Conservation (phyloP, 2,888 invertebrate genomes). For the Mythimna albipuncta region DNA sequence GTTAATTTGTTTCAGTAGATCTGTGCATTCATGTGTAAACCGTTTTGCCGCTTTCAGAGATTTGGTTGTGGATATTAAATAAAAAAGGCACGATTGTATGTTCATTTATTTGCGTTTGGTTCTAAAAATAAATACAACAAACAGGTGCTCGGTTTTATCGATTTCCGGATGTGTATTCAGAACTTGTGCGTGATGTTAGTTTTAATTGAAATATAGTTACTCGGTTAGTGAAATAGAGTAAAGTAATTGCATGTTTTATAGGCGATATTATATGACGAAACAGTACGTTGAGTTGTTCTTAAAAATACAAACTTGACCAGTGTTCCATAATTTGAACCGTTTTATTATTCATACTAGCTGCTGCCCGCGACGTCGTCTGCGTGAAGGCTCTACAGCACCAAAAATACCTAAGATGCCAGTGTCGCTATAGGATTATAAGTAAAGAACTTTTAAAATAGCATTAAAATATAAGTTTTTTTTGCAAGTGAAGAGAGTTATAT, state of each 20-base stretch:
- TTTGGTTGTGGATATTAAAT: background rate
- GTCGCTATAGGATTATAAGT: too few relatives aligned
- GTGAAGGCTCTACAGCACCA: too few relatives aligned
- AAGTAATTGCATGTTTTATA: background rate
- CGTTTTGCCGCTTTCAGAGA: background rate
- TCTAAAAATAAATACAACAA: slow-evolving; percentile 13
- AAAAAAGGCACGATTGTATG: slow-evolving; percentile 16
- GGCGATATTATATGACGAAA: background rate
- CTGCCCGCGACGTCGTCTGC: too few relatives aligned
- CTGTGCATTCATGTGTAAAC: slow-evolving; percentile 6
- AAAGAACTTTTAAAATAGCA: too few relatives aligned
- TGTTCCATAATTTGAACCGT: slow-evolving; percentile 30
- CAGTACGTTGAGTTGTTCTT: background rate
- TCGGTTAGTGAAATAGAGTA: background rate
- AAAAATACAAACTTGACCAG: slow-evolving; percentile 4
- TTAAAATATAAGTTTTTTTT: too few relatives aligned
- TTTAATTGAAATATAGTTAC: background rate
- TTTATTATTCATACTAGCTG: slow-evolving; percentile 50
- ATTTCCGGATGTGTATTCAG: slow-evolving; percentile 11
- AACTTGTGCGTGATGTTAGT: background rate
- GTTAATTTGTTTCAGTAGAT: background rate
- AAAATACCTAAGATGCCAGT: too few relatives aligned
- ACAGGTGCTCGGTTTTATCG: background rate
- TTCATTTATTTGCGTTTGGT: background rate
- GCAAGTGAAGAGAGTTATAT: too few relatives aligned